Base-by-base conservation (phyloP, 2,113 vertebrate genomes). In the Tragelaphus scriptus region DNA sequence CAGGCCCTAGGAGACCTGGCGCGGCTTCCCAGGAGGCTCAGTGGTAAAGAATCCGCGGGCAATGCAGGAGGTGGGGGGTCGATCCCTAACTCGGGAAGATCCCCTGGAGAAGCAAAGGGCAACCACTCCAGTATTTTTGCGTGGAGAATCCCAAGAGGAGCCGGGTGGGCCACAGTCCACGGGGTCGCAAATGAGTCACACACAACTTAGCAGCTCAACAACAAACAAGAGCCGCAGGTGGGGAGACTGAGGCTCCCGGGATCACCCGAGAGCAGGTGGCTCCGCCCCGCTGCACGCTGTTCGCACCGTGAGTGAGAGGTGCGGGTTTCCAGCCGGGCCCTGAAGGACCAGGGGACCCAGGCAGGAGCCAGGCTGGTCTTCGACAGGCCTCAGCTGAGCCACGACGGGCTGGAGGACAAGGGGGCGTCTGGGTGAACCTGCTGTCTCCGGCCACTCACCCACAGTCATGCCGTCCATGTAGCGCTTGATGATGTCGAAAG, bases 401-500 rank as follows among this genome's bases (percentile, higher is more conserved):
- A 6, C 1, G 2, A 55, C 0, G 1, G 61, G 59, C 17, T 1
- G 32, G 49, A 6, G 15, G 49, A 15, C 14, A 1, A 2, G 19
- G 12, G 19, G 8, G 30, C 7, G 2, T 9, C 55, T 2, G 55
- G 32, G 79, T 9, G 32, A 25, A 59, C 2, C 1, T 90, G 32
- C 40, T 3, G 0, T 53, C 68, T 36, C 10, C 0, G 1, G 91
- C 30, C 32, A 99, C 99, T 99, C 98, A 99, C 99, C 99, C 97
- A 99, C 99, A 92, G 99, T 99, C 98, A 99, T 98, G 92, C 99
- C 99, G 2, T 99, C 99, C 98, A 99, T 99, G 68, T 99, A 99
- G 93, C 99, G 99, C 97, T 99, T 99, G 97, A 99, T 97, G 98
- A 99, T 99, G 97, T 99, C 99, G 14, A 99, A 99, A 59, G 99